Evolutionary conservation across 2,797 vertebrate species (phyloP).

Genomic region (Macroramphosus scolopax): DNA sequence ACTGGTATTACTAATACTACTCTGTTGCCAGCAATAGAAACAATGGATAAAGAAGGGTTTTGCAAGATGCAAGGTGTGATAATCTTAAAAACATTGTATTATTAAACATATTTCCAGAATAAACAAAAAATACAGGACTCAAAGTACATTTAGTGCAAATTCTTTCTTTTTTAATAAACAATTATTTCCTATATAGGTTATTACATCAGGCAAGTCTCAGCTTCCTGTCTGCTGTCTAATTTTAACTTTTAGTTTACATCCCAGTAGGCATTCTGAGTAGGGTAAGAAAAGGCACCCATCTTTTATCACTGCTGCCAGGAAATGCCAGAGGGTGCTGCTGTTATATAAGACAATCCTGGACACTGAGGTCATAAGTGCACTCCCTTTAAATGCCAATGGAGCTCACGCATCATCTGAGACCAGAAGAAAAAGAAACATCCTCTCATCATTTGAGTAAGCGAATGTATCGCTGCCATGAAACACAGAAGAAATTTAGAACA

Average conservation of each 20-base stretch:
- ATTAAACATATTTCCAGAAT: too few relatives aligned
- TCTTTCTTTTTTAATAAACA: too few relatives aligned
- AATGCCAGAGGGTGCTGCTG: constrained; percentile 51
- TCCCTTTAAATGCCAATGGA: constrained; percentile 53
- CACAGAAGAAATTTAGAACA: constrained; percentile 10
- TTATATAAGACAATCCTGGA: constrained; percentile 48
- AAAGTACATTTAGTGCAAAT: too few relatives aligned
- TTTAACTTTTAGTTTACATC: constrained; percentile 14
- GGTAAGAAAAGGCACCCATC: constrained; percentile 53
- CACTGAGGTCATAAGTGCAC: constrained; percentile 26
- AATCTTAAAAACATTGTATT: too few relatives aligned
- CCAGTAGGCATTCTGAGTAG: constrained; percentile 21
- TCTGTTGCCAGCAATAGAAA: background rate
- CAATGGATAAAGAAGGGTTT: too few relatives aligned
- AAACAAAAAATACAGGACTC: too few relatives aligned
- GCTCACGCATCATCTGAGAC: constrained; percentile 31
- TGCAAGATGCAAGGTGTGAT: too few relatives aligned
- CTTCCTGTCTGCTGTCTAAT: background rate
- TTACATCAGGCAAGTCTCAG: constrained; percentile 9
- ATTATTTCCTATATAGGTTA: too few relatives aligned
- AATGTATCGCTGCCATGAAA: background rate
- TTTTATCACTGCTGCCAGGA: constrained; percentile 52
- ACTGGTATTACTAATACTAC: background rate
- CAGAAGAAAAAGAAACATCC: background rate
- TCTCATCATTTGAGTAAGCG: background rate